Conservation (phyloP, 2,113 vertebrate genomes). For the Scatophagus argus region DNA sequence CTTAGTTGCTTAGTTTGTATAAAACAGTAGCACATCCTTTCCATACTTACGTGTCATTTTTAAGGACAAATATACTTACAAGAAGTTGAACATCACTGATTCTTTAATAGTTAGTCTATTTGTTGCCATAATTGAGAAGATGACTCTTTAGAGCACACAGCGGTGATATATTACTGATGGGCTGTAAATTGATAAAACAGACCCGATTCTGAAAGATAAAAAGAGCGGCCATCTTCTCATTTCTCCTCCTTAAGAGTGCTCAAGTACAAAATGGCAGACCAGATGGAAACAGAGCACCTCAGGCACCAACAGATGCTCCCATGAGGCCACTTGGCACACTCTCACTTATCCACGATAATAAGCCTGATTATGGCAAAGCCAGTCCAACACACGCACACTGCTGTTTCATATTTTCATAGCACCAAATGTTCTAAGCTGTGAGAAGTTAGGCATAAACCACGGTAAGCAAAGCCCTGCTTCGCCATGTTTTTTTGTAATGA, state of each 20-base stretch:
- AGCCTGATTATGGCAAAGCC: constrained; percentile 26
- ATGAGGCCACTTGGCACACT: constrained; percentile 48
- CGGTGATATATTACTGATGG: not conserved
- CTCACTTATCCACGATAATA: constrained; percentile 37
- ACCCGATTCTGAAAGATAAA: constrained; percentile 2
- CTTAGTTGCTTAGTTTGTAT: not conserved
- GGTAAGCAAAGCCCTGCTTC: constrained; percentile 4
- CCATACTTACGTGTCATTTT: not conserved
- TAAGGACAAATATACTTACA: not conserved
- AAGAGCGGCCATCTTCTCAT: constrained; percentile 53
- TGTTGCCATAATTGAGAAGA: not conserved
- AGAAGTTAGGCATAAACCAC: not conserved
- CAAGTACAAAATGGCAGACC: constrained; percentile 67
- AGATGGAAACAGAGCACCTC: constrained; percentile 62
- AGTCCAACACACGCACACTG: not conserved
- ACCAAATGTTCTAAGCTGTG: not conserved
- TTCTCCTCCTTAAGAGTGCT: constrained; percentile 36
- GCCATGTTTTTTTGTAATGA: constrained; percentile 32
- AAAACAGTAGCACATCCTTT: not conserved
- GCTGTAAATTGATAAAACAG: not conserved
- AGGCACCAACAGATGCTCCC: constrained; percentile 66
- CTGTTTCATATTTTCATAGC: constrained; percentile 1
- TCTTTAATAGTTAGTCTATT: not conserved
- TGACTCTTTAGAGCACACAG: not conserved
- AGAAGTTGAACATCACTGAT: not conserved